Base-by-base conservation (phyloP, 2,888 invertebrate species). In the Muscina levida region DNA sequence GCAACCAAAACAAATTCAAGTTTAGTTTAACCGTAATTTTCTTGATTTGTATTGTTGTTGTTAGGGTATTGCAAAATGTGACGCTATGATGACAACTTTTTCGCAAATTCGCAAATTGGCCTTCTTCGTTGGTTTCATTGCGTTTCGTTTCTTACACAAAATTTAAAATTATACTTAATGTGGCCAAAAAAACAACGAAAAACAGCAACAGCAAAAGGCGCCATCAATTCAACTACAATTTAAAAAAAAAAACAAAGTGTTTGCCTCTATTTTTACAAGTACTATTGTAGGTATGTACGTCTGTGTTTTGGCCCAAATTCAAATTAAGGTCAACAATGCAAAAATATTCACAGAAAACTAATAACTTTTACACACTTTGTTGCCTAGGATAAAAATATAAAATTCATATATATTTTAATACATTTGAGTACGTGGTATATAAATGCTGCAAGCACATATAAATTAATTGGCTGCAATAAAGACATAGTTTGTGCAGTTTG, bases 311-410 rank as follows among this genome's bases (percentile, higher is more conserved):
- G 66, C 81, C 85, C 81, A 84, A 84, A 83, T 86, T 82, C 42
- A 82, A 87, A 87, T 87, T 87, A 83, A 87, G 87, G 88, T 84
- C 87, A 62, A 76, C 42, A 56, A 13, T 17, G 74, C 78, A 62
- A 79, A 77, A 72, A 74, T 72, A n/a, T 8, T 42, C 26, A 4
- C 37, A 42, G 6, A 26, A 13, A 26, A 11, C 37, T 19, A 17
- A 37, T 10, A 10, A 59, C 39, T 24, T 44, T 24, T 15, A 53
- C 37, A 39, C 53, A 53, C 24, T 31, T 31, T 31, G 31, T 31
- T 31, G 31, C 31, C 31, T 31, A 3, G 31, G 19, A 4, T 44
- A 51, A 19, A n/a, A n/a, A n/a, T n/a, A n/a, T n/a, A n/a, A n/a
- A n/a, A n/a, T n/a, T n/a, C n/a, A n/a, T n/a, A n/a, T n/a, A n/a